These are phyloP conservation scores for Channallabes apus DNA, from an alignment of 2,797 vertebrate genomes.

Conservation along the genomic window DNA sequence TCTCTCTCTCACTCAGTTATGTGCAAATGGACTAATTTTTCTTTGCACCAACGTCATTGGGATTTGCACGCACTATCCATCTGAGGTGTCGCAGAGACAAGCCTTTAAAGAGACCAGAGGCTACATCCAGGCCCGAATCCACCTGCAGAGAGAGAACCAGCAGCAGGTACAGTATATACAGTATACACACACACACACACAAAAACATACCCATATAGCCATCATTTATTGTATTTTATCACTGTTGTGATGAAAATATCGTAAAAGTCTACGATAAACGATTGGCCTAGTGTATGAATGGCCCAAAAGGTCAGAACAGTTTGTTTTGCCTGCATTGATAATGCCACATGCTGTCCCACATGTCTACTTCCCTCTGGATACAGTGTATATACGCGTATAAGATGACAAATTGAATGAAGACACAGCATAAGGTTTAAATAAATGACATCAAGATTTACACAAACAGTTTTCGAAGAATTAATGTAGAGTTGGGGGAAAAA, in stretches of 20 bases:
- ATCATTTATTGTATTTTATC: background rate
- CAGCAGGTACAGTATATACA: slow-evolving; percentile 95
- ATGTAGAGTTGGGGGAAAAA: background rate
- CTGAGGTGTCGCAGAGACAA: slow-evolving; percentile 95
- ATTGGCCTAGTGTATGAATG: background rate
- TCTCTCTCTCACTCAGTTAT: slow-evolving; percentile 73
- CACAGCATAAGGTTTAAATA: background rate
- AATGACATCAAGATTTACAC: background rate
- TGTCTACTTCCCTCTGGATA: background rate
- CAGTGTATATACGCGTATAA: background rate
- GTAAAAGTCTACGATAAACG: background rate
- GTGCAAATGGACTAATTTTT: slow-evolving; percentile 89
- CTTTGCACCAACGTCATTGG: slow-evolving; percentile 94
- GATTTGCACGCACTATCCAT: slow-evolving; percentile 95
- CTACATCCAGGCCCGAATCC: slow-evolving; percentile 92
- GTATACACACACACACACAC: slow-evolving; percentile 22
- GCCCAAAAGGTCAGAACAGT: background rate
- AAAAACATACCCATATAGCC: slow-evolving; percentile 6
- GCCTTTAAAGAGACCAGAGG: slow-evolving; percentile 96
- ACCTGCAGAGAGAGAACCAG: slow-evolving; percentile 93
- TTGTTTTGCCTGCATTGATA: background rate
- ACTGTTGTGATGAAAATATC: background rate
- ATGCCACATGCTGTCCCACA: background rate
- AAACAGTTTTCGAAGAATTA: background rate
- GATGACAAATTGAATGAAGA: background rate